phyloP scores from a whole-genome alignment of 2,797 vertebrate genomes.

The Arctocebus calabarensis region DNA sequence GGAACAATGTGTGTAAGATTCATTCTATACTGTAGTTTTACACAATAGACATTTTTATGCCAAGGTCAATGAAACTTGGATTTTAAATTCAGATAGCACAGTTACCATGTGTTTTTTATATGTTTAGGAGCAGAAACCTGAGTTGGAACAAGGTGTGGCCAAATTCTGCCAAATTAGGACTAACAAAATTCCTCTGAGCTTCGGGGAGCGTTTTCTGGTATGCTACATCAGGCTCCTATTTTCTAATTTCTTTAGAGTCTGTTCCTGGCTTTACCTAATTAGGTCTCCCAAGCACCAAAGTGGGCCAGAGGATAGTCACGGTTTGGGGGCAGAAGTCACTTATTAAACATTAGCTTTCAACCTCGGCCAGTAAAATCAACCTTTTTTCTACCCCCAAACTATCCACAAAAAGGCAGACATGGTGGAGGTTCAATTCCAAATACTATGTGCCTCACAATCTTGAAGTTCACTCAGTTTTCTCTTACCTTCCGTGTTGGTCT shows the following conservation, averaged over 20 bases:
- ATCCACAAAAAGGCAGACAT: background rate
- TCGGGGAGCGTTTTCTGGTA: background rate
- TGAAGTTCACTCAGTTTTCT: slow-evolving; percentile 3
- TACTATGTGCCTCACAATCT: background rate
- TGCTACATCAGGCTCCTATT: background rate
- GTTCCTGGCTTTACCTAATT: background rate
- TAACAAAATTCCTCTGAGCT: background rate
- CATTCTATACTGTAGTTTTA: background rate
- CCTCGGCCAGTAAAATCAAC: background rate
- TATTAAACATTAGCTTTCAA: background rate
- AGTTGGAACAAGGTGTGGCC: background rate
- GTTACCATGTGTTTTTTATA: background rate
- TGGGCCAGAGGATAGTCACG: background rate
- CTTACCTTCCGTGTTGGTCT: background rate
- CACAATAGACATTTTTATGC: background rate
- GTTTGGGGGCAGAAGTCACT: background rate
- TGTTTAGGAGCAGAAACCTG: background rate
- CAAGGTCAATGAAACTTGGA: background rate
- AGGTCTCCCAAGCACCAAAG: background rate
- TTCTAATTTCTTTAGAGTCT: background rate
- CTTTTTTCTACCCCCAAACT: background rate
- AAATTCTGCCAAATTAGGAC: background rate
- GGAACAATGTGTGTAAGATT: background rate
- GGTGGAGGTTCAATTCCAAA: background rate
- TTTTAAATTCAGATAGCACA: background rate